Base-by-base conservation (phyloP, 2,888 invertebrate genomes). In the Sarcophaga rosellei region DNA sequence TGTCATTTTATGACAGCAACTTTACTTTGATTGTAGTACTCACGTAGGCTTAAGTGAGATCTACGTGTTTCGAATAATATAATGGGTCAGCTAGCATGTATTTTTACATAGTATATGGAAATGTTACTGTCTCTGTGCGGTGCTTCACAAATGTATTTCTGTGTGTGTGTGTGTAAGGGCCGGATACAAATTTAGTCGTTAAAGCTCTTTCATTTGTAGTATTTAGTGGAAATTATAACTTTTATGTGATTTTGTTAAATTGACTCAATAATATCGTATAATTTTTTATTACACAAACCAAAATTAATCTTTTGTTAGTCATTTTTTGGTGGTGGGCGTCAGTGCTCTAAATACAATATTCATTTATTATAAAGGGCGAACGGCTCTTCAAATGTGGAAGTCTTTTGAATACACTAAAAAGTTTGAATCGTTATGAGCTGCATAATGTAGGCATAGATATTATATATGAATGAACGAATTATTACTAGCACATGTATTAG, bases 41-140 rank as follows among this genome's bases (percentile, higher is more conserved):
- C 88, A 88, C 88, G 88, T 87, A 88, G 86, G 85, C 86, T 88
- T 88, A 87, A 88, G 88, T 87, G 88, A 81, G 88, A 87, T 88
- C 81, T 87, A 88, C 88, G 88, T 88, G 88, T 87, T 85, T 72
- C 57, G 86, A 88, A 88, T 88, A 66, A 83, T 73, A 69, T 81
- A 78, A 83, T 74, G 74, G 83, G 85, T 77, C 84, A 86, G 68
- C 17, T 15, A 47, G 15, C 15, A 15, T 76, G 17, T 75, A 10
- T 47, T 47, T 15, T 2, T 35, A 35, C 35, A 77, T 44, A 69
- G 44, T 61, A 59, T 57, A 68, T 79, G 59, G 53, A 35, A 62
- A 8, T 57, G 69, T 78, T 53, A 53, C 17, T 15, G 61, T 35
- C 81, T 79, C 47, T 62, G 53, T 72, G 76, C 65, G 57, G 23